Evolutionary conservation across 2,888 invertebrate species (phyloP).

Genomic region (Drosophila niveifrons): DNA sequence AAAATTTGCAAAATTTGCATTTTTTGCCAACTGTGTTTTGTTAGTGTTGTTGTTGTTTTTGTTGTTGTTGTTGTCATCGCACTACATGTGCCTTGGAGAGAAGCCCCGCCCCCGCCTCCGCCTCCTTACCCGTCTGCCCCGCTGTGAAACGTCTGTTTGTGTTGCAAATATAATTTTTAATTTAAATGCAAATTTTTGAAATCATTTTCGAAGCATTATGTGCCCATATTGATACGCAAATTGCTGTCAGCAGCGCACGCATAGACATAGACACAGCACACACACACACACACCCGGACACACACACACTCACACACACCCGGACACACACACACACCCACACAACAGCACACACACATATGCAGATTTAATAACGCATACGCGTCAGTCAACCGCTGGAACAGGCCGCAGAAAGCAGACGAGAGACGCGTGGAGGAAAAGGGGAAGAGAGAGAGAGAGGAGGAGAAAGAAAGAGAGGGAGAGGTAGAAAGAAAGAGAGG

Average conservation of each 20-base stretch:
- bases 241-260: conserved; percentile 80
- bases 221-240: conserved; percentile 81
- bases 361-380: conserved; percentile 78
- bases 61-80: conserved; percentile 16
- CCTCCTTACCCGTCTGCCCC: not conserved
- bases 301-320: conserved; percentile 35
- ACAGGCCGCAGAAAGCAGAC: conserved; percentile 72
- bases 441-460: not conserved
- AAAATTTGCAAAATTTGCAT: conserved; percentile 80
- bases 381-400: conserved; percentile 78
- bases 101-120: not conserved
- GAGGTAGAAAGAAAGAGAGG: conserved; percentile 4
- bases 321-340: conserved; percentile 14
- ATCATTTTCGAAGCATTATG: conserved; percentile 82
- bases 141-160: conserved; percentile 62
- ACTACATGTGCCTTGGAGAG: conserved; percentile 7
- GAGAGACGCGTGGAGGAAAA: not conserved
- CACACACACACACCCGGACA: conserved; percentile 15
- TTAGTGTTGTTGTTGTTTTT: not conserved
- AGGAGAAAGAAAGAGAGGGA: conserved; percentile 1
- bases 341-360: conserved; percentile 42
- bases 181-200: conserved; percentile 81
- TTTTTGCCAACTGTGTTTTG: conserved; percentile 56
- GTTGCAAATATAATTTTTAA: conserved; percentile 82
- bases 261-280: conserved; percentile 48